Base-by-base conservation (phyloP, 2,888 invertebrate species). In the Gisinianus flammeolus region DNA sequence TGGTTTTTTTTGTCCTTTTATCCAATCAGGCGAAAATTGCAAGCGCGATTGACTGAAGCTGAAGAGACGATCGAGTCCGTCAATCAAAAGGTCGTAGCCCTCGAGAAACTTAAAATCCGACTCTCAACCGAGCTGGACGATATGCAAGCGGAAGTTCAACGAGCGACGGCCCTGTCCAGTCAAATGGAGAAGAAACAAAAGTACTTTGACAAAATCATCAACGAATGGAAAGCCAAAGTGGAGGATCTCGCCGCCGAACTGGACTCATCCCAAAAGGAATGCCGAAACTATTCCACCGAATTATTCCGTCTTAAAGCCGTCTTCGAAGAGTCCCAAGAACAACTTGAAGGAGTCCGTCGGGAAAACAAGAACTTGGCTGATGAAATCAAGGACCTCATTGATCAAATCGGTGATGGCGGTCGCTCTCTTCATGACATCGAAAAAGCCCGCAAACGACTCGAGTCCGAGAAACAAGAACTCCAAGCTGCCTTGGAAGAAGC, bases 301-400 rank as follows among this genome's bases (percentile, higher is more conserved):
- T 90, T 99, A 87, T 99, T 98, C 96, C 95, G 97, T 89, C 94
- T 98, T 87, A 97, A 97, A 91, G 91, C 92, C 86, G 96, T 96
- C 85, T 95, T 96, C 89, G 98, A 98, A 88, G 98, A 98, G 90
- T 94, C 94, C 86, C 95, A 96, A 89, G 97, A 98, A 90, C 97
- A 97, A 88, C 92, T 97, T 87, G 98, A 99, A 90, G 95, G 96
- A 85, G 95, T 98, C 82, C 94, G 97, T 87, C 94, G 99, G 87
- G 99, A 99, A 90, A 99, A 99, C 94, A 98, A 98, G 93, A 97
- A 97, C 90, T 92, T 99, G 88, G 96, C 97, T 86, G 98, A 98
- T 90, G 98, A 99, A 91, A 98, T 99, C 89, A 98, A 98, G 91
- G 99, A 99, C 89, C 91, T 99, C 86, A 93, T 98, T 87, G 98